Evolutionary conservation across 1,140 invertebrate species (phyloP).

Genomic region (Apis laboriosa): DNA sequence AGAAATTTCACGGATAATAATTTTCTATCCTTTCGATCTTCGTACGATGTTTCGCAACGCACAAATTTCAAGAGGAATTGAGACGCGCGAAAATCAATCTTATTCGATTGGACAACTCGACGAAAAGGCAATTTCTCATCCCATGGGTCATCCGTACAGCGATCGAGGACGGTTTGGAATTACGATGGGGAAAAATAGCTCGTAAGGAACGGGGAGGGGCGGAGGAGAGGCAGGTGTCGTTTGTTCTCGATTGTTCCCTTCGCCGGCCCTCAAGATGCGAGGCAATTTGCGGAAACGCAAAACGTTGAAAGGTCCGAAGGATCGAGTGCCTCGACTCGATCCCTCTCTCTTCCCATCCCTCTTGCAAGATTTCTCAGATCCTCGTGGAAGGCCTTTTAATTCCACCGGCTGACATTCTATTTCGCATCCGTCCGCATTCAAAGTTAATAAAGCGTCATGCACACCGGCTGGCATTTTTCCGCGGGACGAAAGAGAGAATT

Average conservation of each 20-base stretch:
- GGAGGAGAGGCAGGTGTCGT: slow-evolving; percentile 12
- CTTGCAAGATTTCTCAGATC: neutral
- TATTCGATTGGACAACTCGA: no score
- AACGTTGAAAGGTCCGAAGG: slow-evolving; percentile 11
- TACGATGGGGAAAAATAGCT: slow-evolving; percentile 18
- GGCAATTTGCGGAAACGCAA: slow-evolving; percentile 58
- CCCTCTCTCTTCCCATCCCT: slow-evolving; percentile 10
- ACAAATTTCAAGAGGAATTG: no score
- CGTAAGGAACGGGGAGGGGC: no score
- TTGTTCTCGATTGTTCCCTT: slow-evolving; percentile 42
- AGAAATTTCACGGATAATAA: neutral
- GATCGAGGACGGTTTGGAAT: neutral
- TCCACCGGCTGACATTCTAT: slow-evolving; percentile 70
- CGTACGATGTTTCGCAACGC: no score
- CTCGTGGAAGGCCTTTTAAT: slow-evolving; percentile 51
- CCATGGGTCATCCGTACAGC: neutral
- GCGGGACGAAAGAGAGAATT: slow-evolving; percentile 64
- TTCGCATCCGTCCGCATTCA: slow-evolving; percentile 71
- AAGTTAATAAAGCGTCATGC: slow-evolving; percentile 79
- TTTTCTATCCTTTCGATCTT: no score
- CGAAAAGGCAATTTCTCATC: no score
- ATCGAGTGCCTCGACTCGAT: neutral
- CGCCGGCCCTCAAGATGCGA: slow-evolving; percentile 31
- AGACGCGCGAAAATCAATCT: no score
- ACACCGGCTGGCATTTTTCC: slow-evolving; percentile 67